These are phyloP conservation scores for Wiebesia pumilae DNA, from an alignment of 1,140 invertebrate genomes.

Conservation along the genomic window DNA sequence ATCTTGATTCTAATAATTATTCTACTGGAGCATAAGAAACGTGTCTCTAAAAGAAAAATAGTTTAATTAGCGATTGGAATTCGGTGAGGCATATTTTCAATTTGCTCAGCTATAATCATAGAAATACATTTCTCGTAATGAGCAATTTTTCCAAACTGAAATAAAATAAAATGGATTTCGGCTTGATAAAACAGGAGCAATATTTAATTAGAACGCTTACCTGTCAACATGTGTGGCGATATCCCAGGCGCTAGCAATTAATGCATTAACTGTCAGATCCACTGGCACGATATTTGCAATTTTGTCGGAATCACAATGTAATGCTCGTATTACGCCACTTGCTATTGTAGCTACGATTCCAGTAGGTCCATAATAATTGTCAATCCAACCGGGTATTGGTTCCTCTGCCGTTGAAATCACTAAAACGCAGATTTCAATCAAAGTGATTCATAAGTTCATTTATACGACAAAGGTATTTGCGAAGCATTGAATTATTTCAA, in stretches of 20 bases:
- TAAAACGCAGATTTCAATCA: constrained; percentile 80
- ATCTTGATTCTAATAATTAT: no score
- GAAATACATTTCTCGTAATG: no score
- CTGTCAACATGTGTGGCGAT: constrained; percentile 69
- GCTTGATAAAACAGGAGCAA: no score
- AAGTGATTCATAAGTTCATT: not conserved
- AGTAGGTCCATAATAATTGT: constrained; percentile 87
- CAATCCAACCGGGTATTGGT: constrained; percentile 83
- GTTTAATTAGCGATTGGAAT: no score
- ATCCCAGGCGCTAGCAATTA: constrained; percentile 85
- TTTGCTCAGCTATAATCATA: no score
- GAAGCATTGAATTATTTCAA: no score
- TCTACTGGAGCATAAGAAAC: no score
- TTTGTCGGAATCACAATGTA: constrained; percentile 77
- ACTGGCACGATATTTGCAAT: constrained; percentile 86
- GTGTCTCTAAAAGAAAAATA: no score
- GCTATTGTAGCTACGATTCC: constrained; percentile 76
- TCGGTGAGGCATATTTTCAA: no score
- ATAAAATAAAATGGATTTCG: no score
- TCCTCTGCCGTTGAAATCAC: constrained; percentile 85
- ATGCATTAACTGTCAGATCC: constrained; percentile 85
- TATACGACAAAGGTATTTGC: not conserved
- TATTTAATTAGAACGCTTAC: no score
- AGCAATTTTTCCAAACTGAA: no score
- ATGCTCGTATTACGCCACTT: constrained; percentile 81